Evolutionary conservation across 2,797 vertebrate genomes (phyloP).

Genomic region (Mustela erminea): DNA sequence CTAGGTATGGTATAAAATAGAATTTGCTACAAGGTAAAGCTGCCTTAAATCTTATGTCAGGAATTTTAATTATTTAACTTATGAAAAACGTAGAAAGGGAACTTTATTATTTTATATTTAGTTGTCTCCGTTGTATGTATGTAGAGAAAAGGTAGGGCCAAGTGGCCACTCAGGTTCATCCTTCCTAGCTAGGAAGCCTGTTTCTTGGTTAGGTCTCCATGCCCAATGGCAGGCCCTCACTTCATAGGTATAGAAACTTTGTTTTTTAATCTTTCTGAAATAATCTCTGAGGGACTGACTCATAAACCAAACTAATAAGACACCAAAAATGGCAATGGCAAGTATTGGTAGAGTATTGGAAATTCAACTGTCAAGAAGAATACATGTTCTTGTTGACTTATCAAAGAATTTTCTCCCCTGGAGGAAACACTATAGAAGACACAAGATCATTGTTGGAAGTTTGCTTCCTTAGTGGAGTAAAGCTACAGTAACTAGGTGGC

Average conservation of each 20-base stretch:
- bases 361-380: conserved; percentile 21
- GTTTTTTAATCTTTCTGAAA: not conserved
- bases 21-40: not conserved
- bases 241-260: not conserved
- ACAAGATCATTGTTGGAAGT: not conserved
- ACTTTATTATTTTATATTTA: conserved; percentile 38
- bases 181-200: not conserved
- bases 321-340: not conserved
- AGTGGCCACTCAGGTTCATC: not conserved
- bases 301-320: not conserved
- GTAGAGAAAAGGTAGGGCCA: not conserved
- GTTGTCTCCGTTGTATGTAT: not conserved
- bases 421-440: not conserved
- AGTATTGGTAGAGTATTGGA: not conserved
- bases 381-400: not conserved
- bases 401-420: not conserved
- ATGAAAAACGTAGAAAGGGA: not conserved
- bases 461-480: not conserved
- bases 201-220: not conserved
- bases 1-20: not conserved
- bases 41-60: conserved; percentile 23
- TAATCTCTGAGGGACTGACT: not conserved
- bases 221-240: not conserved
- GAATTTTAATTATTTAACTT: conserved; percentile 3
- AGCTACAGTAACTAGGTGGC: not conserved